These are phyloP conservation scores for Pandion haliaetus DNA, from an alignment of 2,113 vertebrate genomes.

Conservation along the genomic window DNA sequence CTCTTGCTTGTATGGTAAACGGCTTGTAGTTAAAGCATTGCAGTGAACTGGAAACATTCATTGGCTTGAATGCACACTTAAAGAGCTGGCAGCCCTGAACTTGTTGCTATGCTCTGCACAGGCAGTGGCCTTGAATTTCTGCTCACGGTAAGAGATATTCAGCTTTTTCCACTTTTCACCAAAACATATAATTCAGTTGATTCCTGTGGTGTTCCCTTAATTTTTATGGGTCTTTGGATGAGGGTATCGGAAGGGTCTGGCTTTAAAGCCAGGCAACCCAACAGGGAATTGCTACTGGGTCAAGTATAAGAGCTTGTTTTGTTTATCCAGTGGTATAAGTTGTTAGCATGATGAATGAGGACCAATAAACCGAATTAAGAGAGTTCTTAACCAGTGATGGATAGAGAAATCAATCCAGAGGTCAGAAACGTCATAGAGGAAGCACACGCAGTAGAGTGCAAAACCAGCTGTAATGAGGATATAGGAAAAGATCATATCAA, in stretches of 20 bases:
- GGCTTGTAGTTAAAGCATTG: background rate
- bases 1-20: background rate
- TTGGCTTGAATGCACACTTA: background rate
- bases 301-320: background rate
- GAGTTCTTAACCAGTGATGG: background rate
- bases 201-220: background rate
- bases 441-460: background rate
- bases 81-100: background rate
- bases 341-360: background rate
- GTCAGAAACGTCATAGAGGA: background rate
- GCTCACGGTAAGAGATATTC: background rate
- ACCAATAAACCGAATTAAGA: background rate
- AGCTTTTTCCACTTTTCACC: background rate
- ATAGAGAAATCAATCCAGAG: background rate
- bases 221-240: background rate
- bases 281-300: background rate
- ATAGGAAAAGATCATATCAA: background rate
- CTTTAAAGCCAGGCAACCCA: background rate
- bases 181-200: background rate
- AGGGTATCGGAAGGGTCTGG: background rate
- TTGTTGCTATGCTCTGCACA: constrained; percentile 36
- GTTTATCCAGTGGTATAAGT: background rate
- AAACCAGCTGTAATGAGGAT: background rate
- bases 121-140: constrained; percentile 3
- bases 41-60: constrained; percentile 21